Evolutionary conservation across 2,888 invertebrate genomes (phyloP), one percentile per base, ranked within the genome.

Genomic region (Papilio protenor): DNA sequence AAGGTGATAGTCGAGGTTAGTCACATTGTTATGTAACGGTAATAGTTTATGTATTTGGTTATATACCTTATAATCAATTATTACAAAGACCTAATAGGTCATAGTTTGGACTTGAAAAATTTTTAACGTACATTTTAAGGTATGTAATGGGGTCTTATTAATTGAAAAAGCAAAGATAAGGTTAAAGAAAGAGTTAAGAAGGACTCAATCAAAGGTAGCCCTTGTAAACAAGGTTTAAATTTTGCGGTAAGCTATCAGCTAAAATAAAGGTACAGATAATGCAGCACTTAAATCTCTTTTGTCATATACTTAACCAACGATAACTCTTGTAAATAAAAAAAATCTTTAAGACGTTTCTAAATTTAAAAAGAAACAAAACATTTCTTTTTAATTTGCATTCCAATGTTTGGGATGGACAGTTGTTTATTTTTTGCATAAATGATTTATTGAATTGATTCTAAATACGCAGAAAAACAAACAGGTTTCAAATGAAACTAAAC

Each of bases 21-120:
- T 86, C 83, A 85, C 84, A 80, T 81, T 4, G 49, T 83, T 89
- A 88, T 82, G 82, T 86, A 89, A 89, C 77, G 16, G 61, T 73
- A 64, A 69, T 69, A 40, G 40, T 66, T 66, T 64, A 40, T 40
- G 40, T 40, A 40, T 40, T 40, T 40, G 40, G 40, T 33, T 2
- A 33, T 40, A 61, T 23, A 61, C 23, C 21, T 59, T 11, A 2
- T 3, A 21, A 59, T 59, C 23, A 40, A 27, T 2, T 27, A 27
- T 27, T 27, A n/a, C 2, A 27, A 27, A 27, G 1, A 27, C 1
- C 27, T 27, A 27, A 27, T 27, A 2, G 27, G 27, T 27, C 27
- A 27, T 2, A 33, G 40, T 40, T 8, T 40, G 8, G 8, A 8
- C 0, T 40, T 5, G 8, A 40, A 40, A 40, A 40, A 40, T 0